Evolutionary conservation across 2,888 invertebrate genomes (phyloP), one percentile per base, ranked within the genome.

Genomic region (Phymatocera aterrima): DNA sequence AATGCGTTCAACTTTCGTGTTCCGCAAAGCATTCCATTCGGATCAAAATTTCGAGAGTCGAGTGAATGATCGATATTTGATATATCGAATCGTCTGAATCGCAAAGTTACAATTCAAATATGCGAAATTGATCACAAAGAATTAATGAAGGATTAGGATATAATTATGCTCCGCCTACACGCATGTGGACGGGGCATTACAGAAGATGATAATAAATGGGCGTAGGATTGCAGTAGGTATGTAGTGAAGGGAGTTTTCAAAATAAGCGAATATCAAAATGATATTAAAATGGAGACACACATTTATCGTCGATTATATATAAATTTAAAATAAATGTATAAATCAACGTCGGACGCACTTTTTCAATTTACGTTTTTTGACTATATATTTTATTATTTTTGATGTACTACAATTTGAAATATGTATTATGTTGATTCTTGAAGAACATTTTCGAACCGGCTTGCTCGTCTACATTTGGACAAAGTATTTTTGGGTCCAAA

Each of bases 361-460:
- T n/a, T 46, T 46, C 4, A n/a, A n/a, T 15, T 46, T 46, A 46
- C 46, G 15, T 0, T 46, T 46, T 46, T 10, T 15, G 4, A n/a
- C 4, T 3, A 46, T n/a, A 46, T n/a, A n/a, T 15, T 3, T 46
- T 46, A 1, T 1, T 46, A 3, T 46, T n/a, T 46, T 15, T 40
- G 12, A 6, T 40, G 1, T 40, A 51, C n/a, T 64, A 24, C 0
- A 15, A 24, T 37, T n/a, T n/a, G 31, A 18, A 40, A 15, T 3
- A 65, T 8, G 6, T 34, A 43, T 40, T 8, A 74, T 74, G 74
- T 74, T 74, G 57, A 74, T 74, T 10, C 18, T 74, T 2, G 74
- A 74, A 31, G 57, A 74, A 18, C 74, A 74, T 74, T 74, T 74
- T 6, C 74, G 37, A 21, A 57, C 28, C 21, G 74, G 74, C n/a